These are phyloP conservation scores for Agrotis segetum DNA, from an alignment of 2,888 invertebrate species.

Conservation along the genomic window DNA sequence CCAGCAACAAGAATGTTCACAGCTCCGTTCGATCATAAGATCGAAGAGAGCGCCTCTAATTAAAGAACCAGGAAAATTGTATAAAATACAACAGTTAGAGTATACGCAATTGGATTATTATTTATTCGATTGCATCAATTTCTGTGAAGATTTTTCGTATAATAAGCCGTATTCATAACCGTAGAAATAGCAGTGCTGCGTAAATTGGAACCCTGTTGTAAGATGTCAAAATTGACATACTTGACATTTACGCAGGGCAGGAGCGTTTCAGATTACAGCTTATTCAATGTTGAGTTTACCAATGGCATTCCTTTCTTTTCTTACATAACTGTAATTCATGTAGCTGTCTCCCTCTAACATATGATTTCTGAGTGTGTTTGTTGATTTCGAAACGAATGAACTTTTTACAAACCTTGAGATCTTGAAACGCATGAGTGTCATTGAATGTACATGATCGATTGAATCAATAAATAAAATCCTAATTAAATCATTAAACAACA, in stretches of 20 bases:
- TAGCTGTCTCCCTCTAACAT: slow-evolving; percentile 46
- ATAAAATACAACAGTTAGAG: too few relatives aligned
- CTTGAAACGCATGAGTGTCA: slow-evolving; percentile 62
- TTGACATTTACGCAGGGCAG: slow-evolving; percentile 29
- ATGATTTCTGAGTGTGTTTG: slow-evolving; percentile 43
- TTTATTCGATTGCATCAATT: too few relatives aligned
- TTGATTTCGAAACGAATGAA: slow-evolving; percentile 63
- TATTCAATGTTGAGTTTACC: slow-evolving; percentile 26
- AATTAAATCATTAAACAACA: slow-evolving; percentile 47
- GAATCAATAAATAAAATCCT: slow-evolving; percentile 57
- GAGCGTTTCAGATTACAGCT: slow-evolving; percentile 54
- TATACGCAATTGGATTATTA: too few relatives aligned
- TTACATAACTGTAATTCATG: slow-evolving; percentile 28
- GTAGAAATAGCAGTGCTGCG: too few relatives aligned
- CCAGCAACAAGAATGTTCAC: too few relatives aligned
- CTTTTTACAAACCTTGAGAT: slow-evolving; percentile 57
- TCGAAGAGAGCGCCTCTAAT: too few relatives aligned
- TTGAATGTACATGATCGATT: slow-evolving; percentile 62
- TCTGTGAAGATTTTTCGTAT: too few relatives aligned
- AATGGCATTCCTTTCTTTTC: slow-evolving; percentile 49
- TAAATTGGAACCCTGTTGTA: too few relatives aligned
- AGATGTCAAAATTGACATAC: slow-evolving; percentile 27
- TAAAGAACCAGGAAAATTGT: too few relatives aligned
- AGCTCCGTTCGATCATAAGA: too few relatives aligned
- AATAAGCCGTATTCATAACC: too few relatives aligned